Evolutionary conservation across 1,140 invertebrate species (phyloP).

Genomic region (Trigoniulus corallinus): DNA sequence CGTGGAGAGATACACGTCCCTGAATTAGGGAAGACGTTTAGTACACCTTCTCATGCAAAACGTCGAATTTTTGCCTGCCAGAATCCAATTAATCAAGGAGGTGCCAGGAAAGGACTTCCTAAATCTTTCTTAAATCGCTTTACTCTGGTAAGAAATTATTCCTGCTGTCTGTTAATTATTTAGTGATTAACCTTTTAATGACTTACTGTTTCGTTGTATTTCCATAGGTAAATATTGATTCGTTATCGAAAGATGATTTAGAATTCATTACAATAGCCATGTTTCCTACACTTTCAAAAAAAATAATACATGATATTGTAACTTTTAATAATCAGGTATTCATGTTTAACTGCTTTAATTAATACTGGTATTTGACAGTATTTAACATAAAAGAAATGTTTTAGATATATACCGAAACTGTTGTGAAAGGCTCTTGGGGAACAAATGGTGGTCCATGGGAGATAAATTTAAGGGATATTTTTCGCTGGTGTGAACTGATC

Average conservation of each 20-base stretch:
- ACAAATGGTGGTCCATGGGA: constrained; percentile 73
- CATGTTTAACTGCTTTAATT: neutral
- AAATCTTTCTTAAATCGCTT: constrained; percentile 97
- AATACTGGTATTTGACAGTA: neutral
- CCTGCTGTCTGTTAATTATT: constrained; percentile 1
- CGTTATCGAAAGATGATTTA: constrained; percentile 59
- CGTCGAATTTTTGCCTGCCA: constrained; percentile 88
- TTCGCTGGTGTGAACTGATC: constrained; percentile 70
- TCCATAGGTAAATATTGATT: constrained; percentile 70
- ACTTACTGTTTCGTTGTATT: constrained; percentile 12
- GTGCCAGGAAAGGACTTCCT: constrained; percentile 83
- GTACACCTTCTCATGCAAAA: constrained; percentile 35
- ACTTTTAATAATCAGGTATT: constrained; percentile 49
- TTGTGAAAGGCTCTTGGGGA: constrained; percentile 45
- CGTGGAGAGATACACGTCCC: constrained; percentile 89
- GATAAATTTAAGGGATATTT: constrained; percentile 89
- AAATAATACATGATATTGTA: constrained; percentile 52
- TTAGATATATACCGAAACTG: constrained; percentile 41
- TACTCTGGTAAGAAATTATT: constrained; percentile 49
- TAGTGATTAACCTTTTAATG: too few species aligned
- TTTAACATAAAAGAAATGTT: neutral
- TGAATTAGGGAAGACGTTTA: constrained; percentile 77
- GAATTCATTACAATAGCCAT: constrained; percentile 33
- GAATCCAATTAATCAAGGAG: constrained; percentile 93
- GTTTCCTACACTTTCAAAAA: constrained; percentile 27